Evolutionary conservation across 2,888 invertebrate species (phyloP), one percentile per base, ranked within the genome.

Genomic region (Conus canariensis): DNA sequence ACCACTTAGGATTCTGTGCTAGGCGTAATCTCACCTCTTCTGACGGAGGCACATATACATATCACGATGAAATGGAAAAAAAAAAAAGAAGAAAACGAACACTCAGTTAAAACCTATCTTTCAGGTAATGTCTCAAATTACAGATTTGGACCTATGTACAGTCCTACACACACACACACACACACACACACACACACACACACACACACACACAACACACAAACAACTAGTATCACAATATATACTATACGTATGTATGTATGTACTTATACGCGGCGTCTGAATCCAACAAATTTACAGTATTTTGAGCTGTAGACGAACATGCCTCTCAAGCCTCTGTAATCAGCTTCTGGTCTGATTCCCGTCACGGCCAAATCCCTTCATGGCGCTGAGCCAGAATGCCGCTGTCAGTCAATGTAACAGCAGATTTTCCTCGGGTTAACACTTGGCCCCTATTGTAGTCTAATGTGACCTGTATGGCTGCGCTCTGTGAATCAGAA

Each of bases 131-230:
- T 30, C 30, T 30, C 30, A 30, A 30, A 30, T 30, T 30, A 1
- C 30, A 30, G 30, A 30, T 30, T 30, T 30, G 30, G 30, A 30
- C 80, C 12, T 16, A 30, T 12, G 45, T 30, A 80, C 14, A 30
- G 30, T 30, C 80, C 9, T 45, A 80, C 77, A 80, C 30, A 45
- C 30, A 80, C 30, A 45, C 30, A 80, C 30, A 45, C 30, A 80
- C 30, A 45, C 30, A 80, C 30, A 45, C 30, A 80, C 30, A 45
- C 77, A 30, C 77, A 77, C 77, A 30, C 77, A 77, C 77, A 30
- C 77, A 77, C 77, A 30, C 77, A 77, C 77, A 30, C 77, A 77
- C 77, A 30, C 77, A n/a, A 77, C 77, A 30, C 77, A n/a, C n/a
- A n/a, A n/a, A 30, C 77, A 77, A n/a, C 4, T 19, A n/a, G n/a